Base-by-base conservation (phyloP, 64 coral and sea anemone species). In the Montipora capricornis region DNA sequence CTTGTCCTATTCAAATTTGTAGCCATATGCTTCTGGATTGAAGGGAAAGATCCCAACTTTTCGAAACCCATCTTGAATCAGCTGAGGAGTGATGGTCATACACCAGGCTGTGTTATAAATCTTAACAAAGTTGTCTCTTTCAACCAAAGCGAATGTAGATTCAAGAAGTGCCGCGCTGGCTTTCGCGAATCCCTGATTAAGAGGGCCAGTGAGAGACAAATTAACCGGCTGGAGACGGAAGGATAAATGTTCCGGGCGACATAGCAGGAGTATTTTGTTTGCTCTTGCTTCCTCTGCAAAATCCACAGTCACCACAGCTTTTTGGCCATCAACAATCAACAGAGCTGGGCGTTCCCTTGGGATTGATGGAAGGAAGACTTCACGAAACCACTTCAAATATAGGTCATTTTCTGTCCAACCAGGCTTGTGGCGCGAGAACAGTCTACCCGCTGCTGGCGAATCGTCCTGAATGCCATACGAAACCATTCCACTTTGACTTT, bases 371-470 rank as follows among this genome's bases (percentile, higher is more conserved):
- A 84, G 61, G 14, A 84, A 84, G 8, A 84, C 37, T 15, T 84
- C 52, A 8, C 14, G 50, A 45, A 84, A 84, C 81, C 81, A 62
- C 61, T 84, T 84, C 13, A 84, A 15, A 84, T 84, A 84, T 4
- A 84, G 53, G 20, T 84, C 81, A 5, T 84, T 84, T 16, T 84
- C 59, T 5, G 61, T 84, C 81, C 81, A 84, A 66, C 58, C 81
- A 1, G n/a, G 61, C 29, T 68, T 66, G 2, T 84, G 81, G 14
- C 6, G 37, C 53, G 81, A 58, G 61, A 84, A 84, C 6, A 76
- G 74, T 4, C 44, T 4, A 76, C 26, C 12, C 44, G 74, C 12
- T 44, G 20, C 74, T 12, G 74, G 74, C 10, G 37, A n/a, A 66
- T 66, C 58, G 7, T 64, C 58, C 55, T 66, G 53, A n/a, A 66